Evolutionary conservation across 2,113 vertebrate genomes (phyloP).

Genomic region (Cyanoderma ruficeps): DNA sequence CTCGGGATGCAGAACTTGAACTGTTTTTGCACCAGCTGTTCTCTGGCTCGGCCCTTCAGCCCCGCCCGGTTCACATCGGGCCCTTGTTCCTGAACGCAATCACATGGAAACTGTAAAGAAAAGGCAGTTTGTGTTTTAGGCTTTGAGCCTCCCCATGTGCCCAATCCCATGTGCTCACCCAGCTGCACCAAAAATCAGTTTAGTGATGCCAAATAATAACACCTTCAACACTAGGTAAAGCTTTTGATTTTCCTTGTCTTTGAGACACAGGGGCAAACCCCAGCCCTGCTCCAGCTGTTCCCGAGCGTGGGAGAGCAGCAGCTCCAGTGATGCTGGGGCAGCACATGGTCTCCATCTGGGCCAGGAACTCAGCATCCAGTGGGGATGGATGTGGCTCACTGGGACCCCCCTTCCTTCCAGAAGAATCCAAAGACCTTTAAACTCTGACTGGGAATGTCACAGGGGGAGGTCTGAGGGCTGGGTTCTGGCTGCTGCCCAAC

Average conservation of each 20-base stretch:
- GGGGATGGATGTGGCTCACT: accelerated
- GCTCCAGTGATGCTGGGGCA: not conserved
- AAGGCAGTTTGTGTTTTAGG: not conserved
- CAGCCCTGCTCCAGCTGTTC: not conserved
- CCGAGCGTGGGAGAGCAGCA: not conserved
- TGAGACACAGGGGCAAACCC: not conserved
- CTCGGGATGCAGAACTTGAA: not conserved
- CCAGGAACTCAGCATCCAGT: not conserved
- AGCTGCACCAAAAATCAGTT: not conserved
- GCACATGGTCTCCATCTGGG: not conserved
- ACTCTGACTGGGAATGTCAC: not conserved
- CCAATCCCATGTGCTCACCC: accelerated
- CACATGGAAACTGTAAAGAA: not conserved
- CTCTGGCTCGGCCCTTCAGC: not conserved
- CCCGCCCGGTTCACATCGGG: accelerated
- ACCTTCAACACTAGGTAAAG: not conserved
- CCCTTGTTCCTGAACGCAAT: not conserved
- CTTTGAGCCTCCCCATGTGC: not conserved
- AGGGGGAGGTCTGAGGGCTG: not conserved
- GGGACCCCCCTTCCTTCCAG: accelerated
- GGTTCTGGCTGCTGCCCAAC: not conserved
- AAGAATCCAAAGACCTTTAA: not conserved
- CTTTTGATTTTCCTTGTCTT: not conserved
- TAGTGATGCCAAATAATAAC: not conserved
- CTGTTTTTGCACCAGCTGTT: not conserved